Base-by-base conservation (phyloP, 37 sponge, comb jelly and placozoan genomes). In the Crambe crambe region DNA sequence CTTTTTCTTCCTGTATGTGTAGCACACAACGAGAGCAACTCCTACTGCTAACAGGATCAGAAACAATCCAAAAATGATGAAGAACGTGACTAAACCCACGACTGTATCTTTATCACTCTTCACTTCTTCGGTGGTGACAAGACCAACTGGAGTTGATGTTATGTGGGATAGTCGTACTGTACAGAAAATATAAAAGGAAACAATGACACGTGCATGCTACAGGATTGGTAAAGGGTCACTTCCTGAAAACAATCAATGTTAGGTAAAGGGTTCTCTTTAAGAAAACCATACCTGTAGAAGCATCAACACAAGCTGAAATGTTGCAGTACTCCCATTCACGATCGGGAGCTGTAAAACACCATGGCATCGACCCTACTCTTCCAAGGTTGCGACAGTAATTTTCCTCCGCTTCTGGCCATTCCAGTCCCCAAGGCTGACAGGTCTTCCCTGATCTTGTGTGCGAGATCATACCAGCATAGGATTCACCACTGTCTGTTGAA, bases 301-400 rank as follows among this genome's bases (percentile, higher is more conserved):
- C 27, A 65, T 18, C 61, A 60, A 1, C 1, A 60, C 76, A 76
- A 20, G 23, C 18, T 2, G 61, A 61, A 0, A 85, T 22, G 47
- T 85, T 42, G 51, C 91, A 90, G 74, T 81, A 85, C 21, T 80
- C 82, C 91, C 91, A 90, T 37, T 73, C 1, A 1, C n/a, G 30
- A 47, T 42, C 20, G 38, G 58, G 22, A 25, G n/a, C 22, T 2
- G 81, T 81, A 40, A 62, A 85, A 56, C 91, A 90, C 91, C 91
- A 90, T 5, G 86, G 91, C 20, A 40, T 30, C 26, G 64, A 41
- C 25, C 81, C 81, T 38, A 74, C n/a, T 26, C 67, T 69, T 1
- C 82, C 86, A 58, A 86, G 91, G 58, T 90, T 90, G 0, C 91
- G 74, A 59, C 72, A 81, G 26, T 70, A 70, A 25, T 70, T 70